Percentiles rank a stretch among this genome's conserved stretches.
Conservation (phyloP, 2,113 vertebrate genomes). For the Hippocampus comes region DNA sequence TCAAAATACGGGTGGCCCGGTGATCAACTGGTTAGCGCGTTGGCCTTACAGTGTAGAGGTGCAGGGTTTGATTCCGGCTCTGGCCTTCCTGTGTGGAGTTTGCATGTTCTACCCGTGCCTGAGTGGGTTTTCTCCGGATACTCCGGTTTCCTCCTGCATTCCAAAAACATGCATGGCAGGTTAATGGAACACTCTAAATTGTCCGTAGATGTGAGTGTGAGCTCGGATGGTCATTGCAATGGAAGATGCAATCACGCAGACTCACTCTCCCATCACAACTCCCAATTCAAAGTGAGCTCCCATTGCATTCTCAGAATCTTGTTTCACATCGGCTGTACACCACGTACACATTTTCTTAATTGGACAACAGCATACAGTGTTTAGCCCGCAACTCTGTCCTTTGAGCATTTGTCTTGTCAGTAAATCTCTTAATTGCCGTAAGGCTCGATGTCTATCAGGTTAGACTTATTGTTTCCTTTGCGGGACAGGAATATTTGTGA, state of each 20-base stretch:
- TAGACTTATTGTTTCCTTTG: constrained; percentile 9
- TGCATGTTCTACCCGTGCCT: too few species aligned
- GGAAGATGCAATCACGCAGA: constrained; percentile 49
- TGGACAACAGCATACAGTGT: background rate
- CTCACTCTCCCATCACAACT: constrained; percentile 33
- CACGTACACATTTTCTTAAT: background rate
- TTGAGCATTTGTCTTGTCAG: background rate
- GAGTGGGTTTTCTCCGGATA: too few species aligned
- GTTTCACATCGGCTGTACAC: background rate
- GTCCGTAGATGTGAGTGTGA: too few species aligned
- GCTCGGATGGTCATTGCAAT: constrained; percentile 41
- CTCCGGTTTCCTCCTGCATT: too few species aligned
- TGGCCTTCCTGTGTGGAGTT: too few species aligned
- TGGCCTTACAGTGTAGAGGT: too few species aligned
- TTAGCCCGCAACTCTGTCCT: background rate
- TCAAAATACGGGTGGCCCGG: too few species aligned
- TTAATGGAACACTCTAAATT: too few species aligned
- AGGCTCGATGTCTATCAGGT: constrained; percentile 8
- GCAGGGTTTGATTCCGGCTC: too few species aligned
- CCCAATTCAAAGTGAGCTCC: constrained; percentile 20
- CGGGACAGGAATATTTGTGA: constrained; percentile 30
- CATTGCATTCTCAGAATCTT: constrained; percentile 19
- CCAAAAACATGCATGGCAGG: too few species aligned
- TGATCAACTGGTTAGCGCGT: too few species aligned
- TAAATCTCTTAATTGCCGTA: background rate